These are phyloP conservation scores for Rhineura floridana DNA, from an alignment of 2,113 vertebrate genomes.

Conservation along the genomic window DNA sequence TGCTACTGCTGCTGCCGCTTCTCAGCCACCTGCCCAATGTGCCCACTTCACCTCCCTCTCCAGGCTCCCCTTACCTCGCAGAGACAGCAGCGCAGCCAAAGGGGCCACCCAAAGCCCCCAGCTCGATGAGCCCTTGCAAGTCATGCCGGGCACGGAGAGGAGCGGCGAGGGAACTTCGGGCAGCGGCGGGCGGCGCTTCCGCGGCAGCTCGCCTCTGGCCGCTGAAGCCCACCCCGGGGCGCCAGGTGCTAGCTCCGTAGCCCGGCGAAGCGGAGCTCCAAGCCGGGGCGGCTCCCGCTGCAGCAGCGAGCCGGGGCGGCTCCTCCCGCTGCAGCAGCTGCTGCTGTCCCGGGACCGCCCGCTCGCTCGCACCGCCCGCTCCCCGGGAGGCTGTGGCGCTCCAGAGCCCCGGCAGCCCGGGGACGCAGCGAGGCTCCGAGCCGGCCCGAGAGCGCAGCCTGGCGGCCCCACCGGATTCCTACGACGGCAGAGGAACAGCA, in stretches of 20 bases:
- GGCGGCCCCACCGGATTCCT: conserved; percentile 48
- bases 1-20: neutral
- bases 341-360: conserved; percentile 49
- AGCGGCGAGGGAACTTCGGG: conserved; percentile 21
- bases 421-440: conserved; percentile 32
- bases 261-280: conserved; percentile 14
- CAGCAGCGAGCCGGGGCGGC: conserved; percentile 37
- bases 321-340: conserved; percentile 19
- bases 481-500: neutral
- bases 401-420: conserved; percentile 43
- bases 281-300: conserved; percentile 35
- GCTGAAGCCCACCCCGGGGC: neutral
- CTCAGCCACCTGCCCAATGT: neutral
- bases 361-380: conserved; percentile 28
- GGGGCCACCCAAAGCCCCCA: conserved; percentile 69
- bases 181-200: conserved; percentile 14
- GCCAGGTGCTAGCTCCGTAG: conserved; percentile 18
- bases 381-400: conserved; percentile 15
- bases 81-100: conserved; percentile 68
- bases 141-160: conserved; percentile 66
- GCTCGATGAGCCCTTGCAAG: conserved; percentile 50
- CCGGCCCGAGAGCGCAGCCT: conserved; percentile 70
- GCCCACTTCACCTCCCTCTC: neutral
- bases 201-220: neutral
- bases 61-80: conserved; percentile 68